These are phyloP conservation scores for Corbicula japonica DNA, from an alignment of 2,888 invertebrate species.

Conservation along the genomic window DNA sequence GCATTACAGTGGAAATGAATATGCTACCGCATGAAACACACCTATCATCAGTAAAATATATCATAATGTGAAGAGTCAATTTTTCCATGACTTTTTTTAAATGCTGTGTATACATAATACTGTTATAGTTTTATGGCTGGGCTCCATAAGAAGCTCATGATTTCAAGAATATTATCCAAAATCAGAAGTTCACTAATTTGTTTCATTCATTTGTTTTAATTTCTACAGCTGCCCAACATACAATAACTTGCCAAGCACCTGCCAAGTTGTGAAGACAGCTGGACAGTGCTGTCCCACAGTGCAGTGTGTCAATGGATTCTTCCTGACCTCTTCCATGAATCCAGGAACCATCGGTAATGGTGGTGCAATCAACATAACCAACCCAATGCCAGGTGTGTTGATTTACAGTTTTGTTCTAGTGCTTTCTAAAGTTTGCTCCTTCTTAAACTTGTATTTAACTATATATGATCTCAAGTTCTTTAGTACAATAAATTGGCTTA, in stretches of 20 bases:
- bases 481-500: too few relatives aligned
- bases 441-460: too few relatives aligned
- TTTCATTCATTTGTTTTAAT: not conserved
- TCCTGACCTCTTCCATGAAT: constrained; percentile 74
- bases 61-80: too few relatives aligned
- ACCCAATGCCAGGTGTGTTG: constrained; percentile 56
- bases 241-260: constrained; percentile 78
- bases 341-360: constrained; percentile 74
- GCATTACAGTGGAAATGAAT: too few relatives aligned
- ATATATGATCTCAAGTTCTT: too few relatives aligned
- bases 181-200: too few relatives aligned
- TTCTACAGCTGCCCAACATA: constrained; percentile 75
- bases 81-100: too few relatives aligned
- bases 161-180: not conserved
- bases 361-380: constrained; percentile 68
- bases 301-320: constrained; percentile 73
- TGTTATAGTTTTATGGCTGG: not conserved
- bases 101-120: too few relatives aligned
- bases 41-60: too few relatives aligned
- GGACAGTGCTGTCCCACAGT: constrained; percentile 72
- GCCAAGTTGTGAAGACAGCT: constrained; percentile 56
- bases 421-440: too few relatives aligned
- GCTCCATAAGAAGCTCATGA: not conserved
- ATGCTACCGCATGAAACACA: too few relatives aligned
- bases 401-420: not conserved